Evolutionary conservation across 2,888 invertebrate genomes (phyloP).

Genomic region (Cryptosula pallasiana): DNA sequence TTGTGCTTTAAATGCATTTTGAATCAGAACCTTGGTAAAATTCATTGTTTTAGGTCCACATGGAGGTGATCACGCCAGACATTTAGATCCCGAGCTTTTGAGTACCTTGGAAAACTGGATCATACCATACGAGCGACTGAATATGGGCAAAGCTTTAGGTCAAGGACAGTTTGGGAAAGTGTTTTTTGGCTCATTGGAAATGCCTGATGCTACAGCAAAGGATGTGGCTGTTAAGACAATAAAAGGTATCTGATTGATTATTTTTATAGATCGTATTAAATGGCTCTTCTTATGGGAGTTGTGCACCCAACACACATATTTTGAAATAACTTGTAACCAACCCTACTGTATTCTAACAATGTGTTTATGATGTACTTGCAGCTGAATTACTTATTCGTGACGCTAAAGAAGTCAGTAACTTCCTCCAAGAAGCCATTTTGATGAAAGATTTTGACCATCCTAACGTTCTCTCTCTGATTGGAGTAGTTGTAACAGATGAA

Average conservation of each 20-base stretch:
- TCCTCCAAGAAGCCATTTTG: conserved; percentile 57
- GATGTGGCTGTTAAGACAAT: conserved; percentile 12
- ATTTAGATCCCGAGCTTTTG: background rate
- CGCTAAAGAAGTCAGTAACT: conserved; percentile 37
- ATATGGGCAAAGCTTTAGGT: conserved; percentile 6
- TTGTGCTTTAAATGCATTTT: too few species aligned
- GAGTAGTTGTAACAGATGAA: conserved; percentile 38
- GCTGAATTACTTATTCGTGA: background rate
- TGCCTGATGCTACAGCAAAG: background rate
- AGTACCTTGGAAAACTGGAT: background rate
- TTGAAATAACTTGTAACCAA: too few species aligned
- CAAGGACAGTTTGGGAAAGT: conserved; percentile 20
- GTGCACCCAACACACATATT: too few species aligned
- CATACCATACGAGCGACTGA: background rate
- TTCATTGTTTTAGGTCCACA: conserved; percentile 17
- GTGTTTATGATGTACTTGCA: too few species aligned
- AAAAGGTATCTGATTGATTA: too few species aligned
- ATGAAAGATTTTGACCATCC: conserved; percentile 58
- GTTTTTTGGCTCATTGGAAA: background rate
- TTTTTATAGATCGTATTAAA: too few species aligned
- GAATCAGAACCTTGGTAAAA: too few species aligned
- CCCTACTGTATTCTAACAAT: too few species aligned
- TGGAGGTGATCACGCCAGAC: background rate
- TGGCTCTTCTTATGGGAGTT: too few species aligned
- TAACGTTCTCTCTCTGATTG: conserved; percentile 56